Conservation (phyloP, 1,140 invertebrate species). For the Scaptomyza graminum region DNA sequence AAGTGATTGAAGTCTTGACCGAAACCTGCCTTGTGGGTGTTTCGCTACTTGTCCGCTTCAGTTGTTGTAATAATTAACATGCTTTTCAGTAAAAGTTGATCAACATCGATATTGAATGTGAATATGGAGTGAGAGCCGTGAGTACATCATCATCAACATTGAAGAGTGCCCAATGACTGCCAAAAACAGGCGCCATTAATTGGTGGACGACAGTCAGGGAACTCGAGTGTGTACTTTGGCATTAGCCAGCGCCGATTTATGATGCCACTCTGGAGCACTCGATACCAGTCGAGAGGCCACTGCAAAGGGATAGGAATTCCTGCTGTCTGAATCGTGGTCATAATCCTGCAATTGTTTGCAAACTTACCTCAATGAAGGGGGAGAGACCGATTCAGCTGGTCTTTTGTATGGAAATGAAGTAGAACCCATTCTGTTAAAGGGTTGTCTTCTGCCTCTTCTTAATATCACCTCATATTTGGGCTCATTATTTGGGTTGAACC, state of each 20-base stretch:
- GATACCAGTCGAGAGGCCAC: slow-evolving; percentile 19
- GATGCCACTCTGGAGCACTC: slow-evolving; percentile 53
- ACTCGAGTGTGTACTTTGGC: slow-evolving; percentile 57
- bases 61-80: slow-evolving; percentile 15
- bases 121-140: slow-evolving; percentile 27
- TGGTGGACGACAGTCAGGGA: slow-evolving; percentile 9
- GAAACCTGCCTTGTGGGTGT: not conserved
- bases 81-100: slow-evolving; percentile 24
- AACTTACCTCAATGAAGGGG: not conserved
- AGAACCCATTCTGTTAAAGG: slow-evolving; percentile 21
- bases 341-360: slow-evolving; percentile 54
- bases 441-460: slow-evolving; percentile 13
- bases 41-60: not conserved
- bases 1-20: slow-evolving; percentile 21
- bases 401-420: slow-evolving; percentile 18
- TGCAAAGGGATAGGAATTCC: not conserved
- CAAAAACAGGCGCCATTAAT: slow-evolving; percentile 51
- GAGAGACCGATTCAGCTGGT: slow-evolving; percentile 3
- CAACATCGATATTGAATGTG: slow-evolving; percentile 12
- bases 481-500: slow-evolving; percentile 24
- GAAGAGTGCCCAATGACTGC: slow-evolving; percentile 51
- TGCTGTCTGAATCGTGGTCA: slow-evolving; percentile 13
- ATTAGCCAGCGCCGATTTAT: slow-evolving; percentile 71
- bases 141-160: slow-evolving; percentile 2
- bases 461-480: slow-evolving; percentile 11